Percentiles rank a stretch among this genome's conserved stretches.
Conservation (phyloP, 2,888 invertebrate genomes). For the Ormyrus pomaceus region DNA sequence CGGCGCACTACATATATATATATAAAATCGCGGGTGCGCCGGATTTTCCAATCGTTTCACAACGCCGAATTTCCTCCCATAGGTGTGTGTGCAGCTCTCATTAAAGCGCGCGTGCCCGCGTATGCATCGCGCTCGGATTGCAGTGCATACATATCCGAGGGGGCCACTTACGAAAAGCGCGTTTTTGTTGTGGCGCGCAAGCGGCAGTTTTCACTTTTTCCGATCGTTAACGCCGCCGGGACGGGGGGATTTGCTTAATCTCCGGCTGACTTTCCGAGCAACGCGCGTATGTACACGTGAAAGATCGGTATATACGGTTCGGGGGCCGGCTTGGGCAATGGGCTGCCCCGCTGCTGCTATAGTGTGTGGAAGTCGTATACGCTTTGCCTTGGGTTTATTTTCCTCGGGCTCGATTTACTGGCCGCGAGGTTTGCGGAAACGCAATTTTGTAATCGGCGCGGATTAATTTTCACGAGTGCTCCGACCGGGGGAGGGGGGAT, state of each 20-base stretch:
- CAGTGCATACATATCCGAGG: too few species aligned
- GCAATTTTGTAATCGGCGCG: slow-evolving; percentile 20
- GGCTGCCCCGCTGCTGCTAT: too few species aligned
- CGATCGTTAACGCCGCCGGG: neutral
- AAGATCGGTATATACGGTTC: neutral
- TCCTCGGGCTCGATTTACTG: neutral
- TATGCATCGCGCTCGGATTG: neutral
- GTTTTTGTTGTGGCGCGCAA: neutral
- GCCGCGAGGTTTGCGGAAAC: slow-evolving; percentile 12
- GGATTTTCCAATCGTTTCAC: neutral
- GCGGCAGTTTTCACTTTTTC: slow-evolving; percentile 59
- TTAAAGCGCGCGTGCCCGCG: too few species aligned
- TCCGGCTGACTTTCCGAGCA: slow-evolving; percentile 4
- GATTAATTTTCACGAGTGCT: neutral
- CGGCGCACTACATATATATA: too few species aligned
- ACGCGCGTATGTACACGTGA: neutral
- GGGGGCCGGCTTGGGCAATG: too few species aligned
- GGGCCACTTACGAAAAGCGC: neutral
- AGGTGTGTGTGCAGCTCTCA: too few species aligned
- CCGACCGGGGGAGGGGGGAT: too few species aligned
- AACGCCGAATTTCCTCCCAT: slow-evolving; percentile 34
- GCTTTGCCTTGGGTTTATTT: too few species aligned
- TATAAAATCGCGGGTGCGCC: neutral
- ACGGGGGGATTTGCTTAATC: slow-evolving; percentile 14
- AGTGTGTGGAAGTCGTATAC: too few species aligned